Base-by-base conservation (phyloP, 2,888 invertebrate species). In the Metellina segmentata region DNA sequence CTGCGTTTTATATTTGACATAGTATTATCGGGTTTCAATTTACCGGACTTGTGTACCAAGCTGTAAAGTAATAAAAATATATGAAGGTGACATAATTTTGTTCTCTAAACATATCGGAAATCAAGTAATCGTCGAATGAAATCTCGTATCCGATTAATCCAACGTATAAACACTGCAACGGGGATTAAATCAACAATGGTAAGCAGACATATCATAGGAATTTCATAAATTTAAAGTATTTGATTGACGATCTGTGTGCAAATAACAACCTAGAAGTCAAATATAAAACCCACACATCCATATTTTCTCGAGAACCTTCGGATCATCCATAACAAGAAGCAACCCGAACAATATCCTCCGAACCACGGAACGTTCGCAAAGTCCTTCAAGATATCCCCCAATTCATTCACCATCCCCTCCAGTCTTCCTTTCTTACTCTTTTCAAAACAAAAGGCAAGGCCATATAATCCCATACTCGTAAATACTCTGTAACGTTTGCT, bases 401-500 rank as follows among this genome's bases (percentile, higher is more conserved):
- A 34, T 69, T 78, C 53, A 51, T 71, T 74, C 77, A 9, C 70
- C 69, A 20, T 53, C 53, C 61, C 78, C 52, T 51, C 34, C 34
- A 34, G 34, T 34, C 34, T 34, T 34, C 34, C 34, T 34, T 34
- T 34, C 34, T 34, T 34, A 34, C 34, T 34, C 71, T 81, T 88
- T 74, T 79, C 78, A 77, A 90, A 83, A 90, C 89, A 90, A 83
- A 61, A 90, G 83, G 78, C 83, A 48, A 78, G 78, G 78, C 78
- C 79, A 78, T 79, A 90, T 85, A 90, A 90, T 90, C 83, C 78
- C 79, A 90, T 85, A 78, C 78, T 90, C 89, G 85, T 90, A 90
- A 90, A 90, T 85, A 90, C 78, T 85, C 77, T 70, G 78, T 90
- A 78, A 78, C 78, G 89, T 90, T 90, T 90, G 79, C 82, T 48